Evolutionary conservation across 2,888 invertebrate species (phyloP).

Genomic region (Acanthosoma haemorrhoidale): DNA sequence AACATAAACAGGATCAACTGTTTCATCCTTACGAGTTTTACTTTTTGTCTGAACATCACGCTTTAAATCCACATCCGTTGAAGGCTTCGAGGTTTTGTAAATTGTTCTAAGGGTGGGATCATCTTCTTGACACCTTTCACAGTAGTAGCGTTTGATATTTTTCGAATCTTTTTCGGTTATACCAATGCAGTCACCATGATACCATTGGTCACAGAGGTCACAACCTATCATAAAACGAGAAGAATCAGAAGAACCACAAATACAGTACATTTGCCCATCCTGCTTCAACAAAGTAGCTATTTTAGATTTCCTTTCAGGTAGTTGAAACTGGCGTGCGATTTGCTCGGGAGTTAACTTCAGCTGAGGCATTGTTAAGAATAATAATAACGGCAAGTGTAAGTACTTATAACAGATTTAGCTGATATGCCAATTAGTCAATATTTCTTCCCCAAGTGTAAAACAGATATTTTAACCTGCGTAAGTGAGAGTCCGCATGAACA

Average conservation of each 20-base stretch:
- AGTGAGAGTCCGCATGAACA: too few relatives aligned
- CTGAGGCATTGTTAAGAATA: conserved; percentile 26
- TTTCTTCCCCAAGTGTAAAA: too few relatives aligned
- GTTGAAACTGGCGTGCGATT: conserved; percentile 80
- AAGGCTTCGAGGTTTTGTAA: conserved; percentile 45
- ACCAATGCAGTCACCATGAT: conserved; percentile 94
- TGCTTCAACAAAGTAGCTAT: conserved; percentile 81
- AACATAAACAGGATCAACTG: background rate
- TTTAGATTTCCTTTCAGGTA: conserved; percentile 85
- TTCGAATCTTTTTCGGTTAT: conserved; percentile 91
- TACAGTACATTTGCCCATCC: conserved; percentile 89
- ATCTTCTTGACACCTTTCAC: conserved; percentile 75
- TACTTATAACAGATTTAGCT: too few relatives aligned
- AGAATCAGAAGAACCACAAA: conserved; percentile 89
- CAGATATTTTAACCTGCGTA: too few relatives aligned
- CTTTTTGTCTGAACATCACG: conserved; percentile 13
- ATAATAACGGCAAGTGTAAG: too few relatives aligned
- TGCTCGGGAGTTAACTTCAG: conserved; percentile 56
- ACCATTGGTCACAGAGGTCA: conserved; percentile 97
- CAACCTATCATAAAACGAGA: conserved; percentile 97
- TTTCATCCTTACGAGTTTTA: conserved; percentile 40
- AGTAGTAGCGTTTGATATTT: conserved; percentile 88
- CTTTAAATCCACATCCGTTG: conserved; percentile 42
- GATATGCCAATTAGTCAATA: too few relatives aligned
- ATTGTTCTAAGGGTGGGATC: conserved; percentile 62